These are phyloP conservation scores for Capra hircus DNA, from an alignment of 2,113 vertebrate genomes.

Conservation along the genomic window DNA sequence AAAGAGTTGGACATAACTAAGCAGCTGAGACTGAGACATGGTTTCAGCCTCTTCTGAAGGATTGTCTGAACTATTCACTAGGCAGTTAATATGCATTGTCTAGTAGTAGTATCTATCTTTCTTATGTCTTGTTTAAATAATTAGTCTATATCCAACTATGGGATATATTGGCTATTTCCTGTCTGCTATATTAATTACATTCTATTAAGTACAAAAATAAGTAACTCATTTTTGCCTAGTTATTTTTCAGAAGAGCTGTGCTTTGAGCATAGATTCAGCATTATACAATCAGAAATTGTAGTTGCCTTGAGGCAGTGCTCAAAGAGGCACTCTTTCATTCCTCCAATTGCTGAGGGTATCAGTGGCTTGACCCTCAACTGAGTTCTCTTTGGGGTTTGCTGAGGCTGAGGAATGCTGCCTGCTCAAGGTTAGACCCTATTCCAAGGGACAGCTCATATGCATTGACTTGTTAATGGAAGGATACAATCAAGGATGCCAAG, in stretches of 20 bases:
- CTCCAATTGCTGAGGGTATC: background rate
- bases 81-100: background rate
- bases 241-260: background rate
- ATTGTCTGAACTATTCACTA: background rate
- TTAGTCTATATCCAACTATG: background rate
- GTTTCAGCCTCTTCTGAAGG: background rate
- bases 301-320: fast-evolving
- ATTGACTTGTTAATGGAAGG: background rate
- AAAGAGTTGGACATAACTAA: background rate
- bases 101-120: background rate
- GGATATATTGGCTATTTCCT: background rate
- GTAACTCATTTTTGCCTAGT: background rate
- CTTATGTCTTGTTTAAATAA: background rate
- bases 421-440: background rate
- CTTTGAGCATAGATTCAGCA: background rate
- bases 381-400: background rate
- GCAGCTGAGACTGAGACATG: background rate
- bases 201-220: background rate
- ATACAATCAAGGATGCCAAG: background rate
- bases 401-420: background rate
- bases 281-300: background rate
- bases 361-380: background rate
- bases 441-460: background rate
- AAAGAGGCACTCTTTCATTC: background rate
- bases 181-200: background rate